phyloP scores from a whole-genome alignment of 2,797 vertebrate genomes.

The Antrozous pallidus region DNA sequence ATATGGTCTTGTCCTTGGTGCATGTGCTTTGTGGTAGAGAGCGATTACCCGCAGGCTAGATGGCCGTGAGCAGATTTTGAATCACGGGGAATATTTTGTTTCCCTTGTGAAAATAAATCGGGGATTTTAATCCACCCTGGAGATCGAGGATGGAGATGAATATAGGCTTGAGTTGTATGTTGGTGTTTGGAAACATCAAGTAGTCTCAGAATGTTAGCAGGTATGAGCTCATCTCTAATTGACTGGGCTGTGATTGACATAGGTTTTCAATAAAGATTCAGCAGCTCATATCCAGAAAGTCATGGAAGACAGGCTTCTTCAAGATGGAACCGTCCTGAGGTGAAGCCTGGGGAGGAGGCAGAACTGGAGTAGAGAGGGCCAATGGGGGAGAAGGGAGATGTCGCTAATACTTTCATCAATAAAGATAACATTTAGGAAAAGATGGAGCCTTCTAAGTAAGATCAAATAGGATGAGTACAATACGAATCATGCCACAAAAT shows the following conservation, averaged over 20 bases:
- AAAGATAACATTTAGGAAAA: neutral
- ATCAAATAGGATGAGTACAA: neutral
- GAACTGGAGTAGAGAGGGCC: no score
- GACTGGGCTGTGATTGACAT: neutral
- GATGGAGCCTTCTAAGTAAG: neutral
- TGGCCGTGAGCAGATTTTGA: constrained; percentile 14
- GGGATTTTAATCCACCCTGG: constrained; percentile 13
- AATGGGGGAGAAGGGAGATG: no score
- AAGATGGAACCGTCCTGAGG: neutral
- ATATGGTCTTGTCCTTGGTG: neutral
- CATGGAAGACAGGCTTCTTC: neutral
- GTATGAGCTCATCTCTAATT: constrained; percentile 43
- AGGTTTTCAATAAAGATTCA: constrained; percentile 28
- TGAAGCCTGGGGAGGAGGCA: no score
- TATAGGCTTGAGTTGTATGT: neutral
- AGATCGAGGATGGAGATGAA: constrained; percentile 4
- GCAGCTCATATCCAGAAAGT: constrained; percentile 28
- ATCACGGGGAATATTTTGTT: constrained; percentile 39
- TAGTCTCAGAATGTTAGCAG: neutral
- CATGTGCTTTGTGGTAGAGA: constrained; percentile 7
- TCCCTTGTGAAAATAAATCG: constrained; percentile 39
- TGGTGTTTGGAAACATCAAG: constrained; percentile 8
- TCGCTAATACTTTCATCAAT: no score
- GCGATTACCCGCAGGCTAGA: neutral
- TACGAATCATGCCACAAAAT: neutral